Conservation (phyloP, 2,888 invertebrate species). For the Epinotia demarniana region DNA sequence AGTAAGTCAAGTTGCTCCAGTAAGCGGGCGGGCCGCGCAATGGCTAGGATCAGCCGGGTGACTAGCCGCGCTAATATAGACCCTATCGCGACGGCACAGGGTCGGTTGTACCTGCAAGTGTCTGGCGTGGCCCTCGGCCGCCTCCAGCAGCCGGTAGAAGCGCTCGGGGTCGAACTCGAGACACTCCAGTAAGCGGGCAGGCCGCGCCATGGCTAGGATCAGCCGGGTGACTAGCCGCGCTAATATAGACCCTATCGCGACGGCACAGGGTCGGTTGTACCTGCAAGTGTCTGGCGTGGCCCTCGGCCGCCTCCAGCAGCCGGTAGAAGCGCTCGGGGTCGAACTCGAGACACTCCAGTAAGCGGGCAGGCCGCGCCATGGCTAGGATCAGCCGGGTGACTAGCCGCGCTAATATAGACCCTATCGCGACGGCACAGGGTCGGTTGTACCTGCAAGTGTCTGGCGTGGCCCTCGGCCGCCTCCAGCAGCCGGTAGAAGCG, state of each 20-base stretch:
- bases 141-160: slow-evolving; percentile 82
- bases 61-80: slow-evolving; percentile 90
- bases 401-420: slow-evolving; percentile 87
- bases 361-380: too few species aligned
- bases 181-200: slow-evolving; percentile 80
- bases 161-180: too few species aligned
- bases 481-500: slow-evolving; percentile 74
- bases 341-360: slow-evolving; percentile 94
- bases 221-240: slow-evolving; percentile 96
- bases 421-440: not conserved
- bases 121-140: slow-evolving; percentile 97
- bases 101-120: slow-evolving; percentile 73
- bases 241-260: slow-evolving; percentile 61
- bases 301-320: slow-evolving; percentile 93
- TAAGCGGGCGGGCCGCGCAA: too few species aligned
- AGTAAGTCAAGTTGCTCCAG: slow-evolving; percentile 69
- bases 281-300: slow-evolving; percentile 90
- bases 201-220: slow-evolving; percentile 86
- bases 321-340: slow-evolving; percentile 99
- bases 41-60: slow-evolving; percentile 94
- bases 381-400: slow-evolving; percentile 97
- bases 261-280: slow-evolving; percentile 50
- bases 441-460: slow-evolving; percentile 80
- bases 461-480: slow-evolving; percentile 97
- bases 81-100: not conserved